Base-by-base conservation (phyloP, 2,797 vertebrate genomes). In the Bovichtus variegatus region DNA sequence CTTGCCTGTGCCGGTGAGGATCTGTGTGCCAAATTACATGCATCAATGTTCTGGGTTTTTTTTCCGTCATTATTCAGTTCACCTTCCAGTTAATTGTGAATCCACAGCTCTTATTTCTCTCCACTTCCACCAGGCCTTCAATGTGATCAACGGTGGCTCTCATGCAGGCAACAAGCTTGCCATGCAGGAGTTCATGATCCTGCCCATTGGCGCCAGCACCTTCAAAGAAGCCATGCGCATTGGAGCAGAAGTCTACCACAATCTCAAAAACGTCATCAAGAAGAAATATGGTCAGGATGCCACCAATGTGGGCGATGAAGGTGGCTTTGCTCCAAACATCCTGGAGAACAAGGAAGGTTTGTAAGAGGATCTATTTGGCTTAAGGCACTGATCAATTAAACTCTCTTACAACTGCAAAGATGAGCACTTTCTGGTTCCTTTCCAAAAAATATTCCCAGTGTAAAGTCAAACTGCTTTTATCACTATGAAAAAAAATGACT, bases 171-270 rank as follows among this genome's bases (percentile, higher is more conserved):
- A 99, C 89, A 99, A 99, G 85, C 90, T 99, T 50, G 97, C 98
- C 78, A 99, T 99, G 98, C 98, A 99, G 87, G 98, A 99, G 91
- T 99, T 99, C 87, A 99, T 99, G 98, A 99, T 99, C 93, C 95
- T 99, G 31, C 98, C 98, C 0, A 83, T 97, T 0, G 97, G 98
- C 0, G 97, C 98, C 0, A 90, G 92, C 6, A 96, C 43, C 84
- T 99, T 99, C 92, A 97, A 90, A 90, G 97, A 99, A 4, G 98
- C 98, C 51, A 97, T 99, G 97, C 96, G 97, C 73, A 97, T 99
- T 0, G 98, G 97, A 10, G 97, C 97, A 0, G 98, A 99, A 87
- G 98, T 99, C 38, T 99, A 99, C 84, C 98, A 99, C 92, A 98
- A 98, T 80, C 94, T 99, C n/a, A 99, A 99, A 94, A 97, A 95